A percentile compares a stretch with the other conserved stretches of the same genome.
Evolutionary conservation across 2,888 invertebrate species (phyloP).

Genomic region (Campopleginae sp.): DNA sequence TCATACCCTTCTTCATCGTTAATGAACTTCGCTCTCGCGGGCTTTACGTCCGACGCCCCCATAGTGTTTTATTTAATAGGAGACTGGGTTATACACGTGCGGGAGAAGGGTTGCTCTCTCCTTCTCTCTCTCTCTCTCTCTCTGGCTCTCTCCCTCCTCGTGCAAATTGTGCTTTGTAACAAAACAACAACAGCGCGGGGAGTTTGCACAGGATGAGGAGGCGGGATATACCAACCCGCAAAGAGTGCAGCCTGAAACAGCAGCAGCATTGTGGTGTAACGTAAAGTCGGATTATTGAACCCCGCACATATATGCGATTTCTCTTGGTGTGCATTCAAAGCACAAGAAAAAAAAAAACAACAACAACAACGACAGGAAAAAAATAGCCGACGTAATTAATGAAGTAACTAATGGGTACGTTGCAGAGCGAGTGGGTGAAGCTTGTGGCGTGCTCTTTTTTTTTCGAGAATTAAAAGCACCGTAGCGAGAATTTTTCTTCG

Average conservation of each 20-base stretch:
- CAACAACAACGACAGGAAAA: slow-evolving; percentile 79
- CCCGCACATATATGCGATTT: slow-evolving; percentile 59
- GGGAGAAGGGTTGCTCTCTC: slow-evolving; percentile 45
- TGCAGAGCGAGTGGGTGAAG: slow-evolving; percentile 64
- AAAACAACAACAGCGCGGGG: slow-evolving; percentile 77
- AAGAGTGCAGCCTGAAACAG: slow-evolving; percentile 57
- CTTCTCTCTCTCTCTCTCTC: slow-evolving; percentile 33
- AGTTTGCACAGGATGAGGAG: slow-evolving; percentile 49
- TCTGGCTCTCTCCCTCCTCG: slow-evolving; percentile 7
- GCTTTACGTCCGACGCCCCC: slow-evolving; percentile 75
- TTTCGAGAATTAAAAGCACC: slow-evolving; percentile 28
- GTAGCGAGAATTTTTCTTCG: slow-evolving; percentile 15
- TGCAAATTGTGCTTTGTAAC: slow-evolving; percentile 80
- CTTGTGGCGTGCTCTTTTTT: slow-evolving; percentile 59
- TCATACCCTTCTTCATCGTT: slow-evolving; percentile 68
- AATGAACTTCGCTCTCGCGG: slow-evolving; percentile 77
- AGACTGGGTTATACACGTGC: slow-evolving; percentile 73
- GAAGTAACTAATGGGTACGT: slow-evolving; percentile 77
- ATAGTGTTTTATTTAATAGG: slow-evolving; percentile 82
- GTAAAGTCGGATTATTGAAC: slow-evolving; percentile 80
- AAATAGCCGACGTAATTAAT: slow-evolving; percentile 80
- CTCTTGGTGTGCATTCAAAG: slow-evolving; percentile 63
- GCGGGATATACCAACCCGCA: slow-evolving; percentile 47
- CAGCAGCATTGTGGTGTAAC: slow-evolving; percentile 73
- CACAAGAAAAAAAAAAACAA: slow-evolving; percentile 74